These are phyloP conservation scores for Vulpes lagopus DNA, from an alignment of 2,113 vertebrate genomes.

Conservation along the genomic window DNA sequence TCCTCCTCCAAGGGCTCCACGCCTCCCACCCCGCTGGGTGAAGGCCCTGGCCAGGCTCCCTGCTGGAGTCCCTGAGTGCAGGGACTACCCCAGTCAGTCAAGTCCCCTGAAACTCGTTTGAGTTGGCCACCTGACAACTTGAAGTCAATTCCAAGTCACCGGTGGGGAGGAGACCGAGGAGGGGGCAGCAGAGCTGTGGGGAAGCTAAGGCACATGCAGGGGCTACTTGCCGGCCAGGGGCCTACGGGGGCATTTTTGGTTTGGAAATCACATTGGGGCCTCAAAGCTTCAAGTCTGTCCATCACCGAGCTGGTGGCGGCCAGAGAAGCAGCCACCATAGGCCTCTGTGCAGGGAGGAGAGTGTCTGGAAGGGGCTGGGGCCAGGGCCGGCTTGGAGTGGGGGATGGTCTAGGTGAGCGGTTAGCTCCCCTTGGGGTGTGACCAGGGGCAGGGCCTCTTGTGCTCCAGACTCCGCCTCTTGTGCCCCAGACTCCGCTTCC, in stretches of 20 bases:
- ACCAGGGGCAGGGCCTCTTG: background rate
- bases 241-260: background rate
- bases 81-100: fast-evolving
- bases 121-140: background rate
- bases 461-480: too few relatives aligned
- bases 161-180: background rate
- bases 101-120: background rate
- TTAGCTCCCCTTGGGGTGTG: background rate
- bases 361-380: background rate
- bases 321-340: background rate
- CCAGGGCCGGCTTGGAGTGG: too few relatives aligned
- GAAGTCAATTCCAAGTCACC: background rate
- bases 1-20: too few relatives aligned
- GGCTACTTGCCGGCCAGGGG: background rate
- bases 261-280: background rate
- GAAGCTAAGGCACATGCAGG: background rate
- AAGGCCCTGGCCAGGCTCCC: background rate
- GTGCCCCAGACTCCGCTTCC: too few relatives aligned
- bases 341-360: background rate
- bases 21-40: background rate
- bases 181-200: background rate
- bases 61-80: too few relatives aligned
- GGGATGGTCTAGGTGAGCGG: background rate
- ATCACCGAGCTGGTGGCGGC: background rate
- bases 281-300: background rate